Evolutionary conservation across 2,113 vertebrate species (phyloP).

Genomic region (Falco punctatus): DNA sequence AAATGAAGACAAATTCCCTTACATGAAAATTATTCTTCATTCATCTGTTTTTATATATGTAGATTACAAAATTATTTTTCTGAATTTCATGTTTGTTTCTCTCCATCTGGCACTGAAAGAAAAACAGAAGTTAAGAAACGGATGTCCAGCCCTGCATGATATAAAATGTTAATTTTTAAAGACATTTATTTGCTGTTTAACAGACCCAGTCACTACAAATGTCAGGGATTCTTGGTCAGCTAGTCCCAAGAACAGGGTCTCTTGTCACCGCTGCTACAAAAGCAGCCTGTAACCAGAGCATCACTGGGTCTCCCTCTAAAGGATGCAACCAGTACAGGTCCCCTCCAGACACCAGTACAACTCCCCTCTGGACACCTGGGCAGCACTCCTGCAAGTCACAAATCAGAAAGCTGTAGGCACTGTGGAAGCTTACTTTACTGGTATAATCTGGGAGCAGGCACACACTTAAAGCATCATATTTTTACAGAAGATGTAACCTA

Average conservation of each 20-base stretch:
- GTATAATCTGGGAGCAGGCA: neutral
- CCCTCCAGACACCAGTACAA: neutral
- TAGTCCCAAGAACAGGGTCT: neutral
- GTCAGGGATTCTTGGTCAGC: neutral
- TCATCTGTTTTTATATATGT: neutral
- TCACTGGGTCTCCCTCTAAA: neutral
- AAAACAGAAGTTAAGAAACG: constrained; percentile 15
- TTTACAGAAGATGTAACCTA: neutral
- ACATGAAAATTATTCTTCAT: neutral
- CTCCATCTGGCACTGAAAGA: neutral
- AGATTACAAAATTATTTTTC: neutral
- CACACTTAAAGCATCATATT: neutral
- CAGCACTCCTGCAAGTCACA: neutral
- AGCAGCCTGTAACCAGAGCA: no score
- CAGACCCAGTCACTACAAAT: neutral
- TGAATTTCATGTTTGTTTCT: constrained; percentile 1
- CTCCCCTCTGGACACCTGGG: neutral
- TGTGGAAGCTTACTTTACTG: neutral
- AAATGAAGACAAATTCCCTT: neutral
- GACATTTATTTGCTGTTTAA: neutral
- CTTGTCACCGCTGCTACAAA: neutral
- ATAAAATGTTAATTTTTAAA: neutral
- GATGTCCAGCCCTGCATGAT: neutral
- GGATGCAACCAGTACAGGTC: neutral
- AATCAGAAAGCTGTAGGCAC: neutral